Evolutionary conservation across 64 coral and sea anemone species (phyloP).

Genomic region (Montipora capricornis): DNA sequence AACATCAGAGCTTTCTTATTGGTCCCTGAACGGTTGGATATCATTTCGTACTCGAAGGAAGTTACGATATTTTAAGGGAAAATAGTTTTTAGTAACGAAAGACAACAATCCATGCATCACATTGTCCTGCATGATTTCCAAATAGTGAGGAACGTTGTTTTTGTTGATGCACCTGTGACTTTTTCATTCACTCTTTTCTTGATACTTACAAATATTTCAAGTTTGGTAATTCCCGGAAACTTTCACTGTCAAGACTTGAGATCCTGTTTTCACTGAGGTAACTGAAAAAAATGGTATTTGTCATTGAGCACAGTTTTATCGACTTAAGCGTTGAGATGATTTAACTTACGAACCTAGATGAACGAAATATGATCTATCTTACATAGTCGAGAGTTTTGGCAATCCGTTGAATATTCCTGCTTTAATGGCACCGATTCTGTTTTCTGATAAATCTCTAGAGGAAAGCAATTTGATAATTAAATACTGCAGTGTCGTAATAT

Average conservation of each 20-base stretch:
- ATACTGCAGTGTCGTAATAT: not conserved
- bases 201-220: slow-evolving; percentile 44
- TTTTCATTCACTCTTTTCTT: not conserved
- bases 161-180: not conserved
- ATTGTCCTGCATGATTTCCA: no score
- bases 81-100: no score
- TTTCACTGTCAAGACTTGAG: slow-evolving; percentile 54
- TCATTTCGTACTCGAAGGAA: no score
- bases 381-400: slow-evolving; percentile 16
- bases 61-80: no score
- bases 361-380: not conserved
- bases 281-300: not conserved
- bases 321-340: not conserved
- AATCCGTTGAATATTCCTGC: slow-evolving; percentile 28
- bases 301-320: not conserved
- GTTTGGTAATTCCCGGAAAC: slow-evolving; percentile 35
- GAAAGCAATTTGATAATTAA: not conserved
- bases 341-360: not conserved
- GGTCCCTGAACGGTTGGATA: not conserved
- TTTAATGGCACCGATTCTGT: slow-evolving; percentile 10
- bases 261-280: slow-evolving; percentile 64
- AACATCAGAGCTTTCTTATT: not conserved
- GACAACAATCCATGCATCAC: no score
- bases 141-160: no score
- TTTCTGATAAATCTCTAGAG: slow-evolving; percentile 31